These are phyloP conservation scores for Smutsia temminckii DNA, from an alignment of 2,797 vertebrate species.

Conservation along the genomic window DNA sequence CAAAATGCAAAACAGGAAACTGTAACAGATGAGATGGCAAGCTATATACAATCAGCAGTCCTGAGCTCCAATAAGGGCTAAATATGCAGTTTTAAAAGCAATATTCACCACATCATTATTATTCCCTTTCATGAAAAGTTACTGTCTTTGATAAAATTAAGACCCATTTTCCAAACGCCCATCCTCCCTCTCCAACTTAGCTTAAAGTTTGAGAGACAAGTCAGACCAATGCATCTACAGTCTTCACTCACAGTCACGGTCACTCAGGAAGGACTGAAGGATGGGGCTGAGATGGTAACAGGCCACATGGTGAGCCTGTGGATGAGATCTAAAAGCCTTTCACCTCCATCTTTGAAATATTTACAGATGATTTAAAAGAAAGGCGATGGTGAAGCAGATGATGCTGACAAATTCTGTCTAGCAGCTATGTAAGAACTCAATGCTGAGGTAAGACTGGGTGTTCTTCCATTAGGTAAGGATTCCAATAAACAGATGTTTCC, in stretches of 20 bases:
- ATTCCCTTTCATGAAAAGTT: not conserved
- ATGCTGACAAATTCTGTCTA: not conserved
- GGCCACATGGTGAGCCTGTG: not conserved
- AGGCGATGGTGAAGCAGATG: not conserved
- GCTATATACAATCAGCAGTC: not conserved
- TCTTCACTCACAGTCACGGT: not conserved
- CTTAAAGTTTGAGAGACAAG: not conserved
- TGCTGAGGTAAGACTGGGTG: not conserved
- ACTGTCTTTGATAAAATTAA: not conserved
- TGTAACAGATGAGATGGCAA: not conserved
- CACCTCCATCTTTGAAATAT: not conserved
- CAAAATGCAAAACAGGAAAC: slow-evolving; percentile 66
- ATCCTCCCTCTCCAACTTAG: not conserved
- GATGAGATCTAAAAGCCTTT: not conserved
- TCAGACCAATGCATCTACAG: not conserved
- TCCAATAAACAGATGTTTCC: not conserved
- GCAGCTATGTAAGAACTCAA: not conserved
- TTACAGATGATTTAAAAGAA: slow-evolving; percentile 2
- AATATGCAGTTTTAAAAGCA: slow-evolving; percentile 30
- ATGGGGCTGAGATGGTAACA: not conserved
- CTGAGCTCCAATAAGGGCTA: not conserved
- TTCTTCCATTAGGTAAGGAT: not conserved
- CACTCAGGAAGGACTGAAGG: not conserved
- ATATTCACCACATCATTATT: not conserved
- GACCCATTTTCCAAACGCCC: not conserved